Evolutionary conservation across 2,888 invertebrate genomes (phyloP), one percentile per base, ranked within the genome.

Genomic region (Epinotia nisella): DNA sequence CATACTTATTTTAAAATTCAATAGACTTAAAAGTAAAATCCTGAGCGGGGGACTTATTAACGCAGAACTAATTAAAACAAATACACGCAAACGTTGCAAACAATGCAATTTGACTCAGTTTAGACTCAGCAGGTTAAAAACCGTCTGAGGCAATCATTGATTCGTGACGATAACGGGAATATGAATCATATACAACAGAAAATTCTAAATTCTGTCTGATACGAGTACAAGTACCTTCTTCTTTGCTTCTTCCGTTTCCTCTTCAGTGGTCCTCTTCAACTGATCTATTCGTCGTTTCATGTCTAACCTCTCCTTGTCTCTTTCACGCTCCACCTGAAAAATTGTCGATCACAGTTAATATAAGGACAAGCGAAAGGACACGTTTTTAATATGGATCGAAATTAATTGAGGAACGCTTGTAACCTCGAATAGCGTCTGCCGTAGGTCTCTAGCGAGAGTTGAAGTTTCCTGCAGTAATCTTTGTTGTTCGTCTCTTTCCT

Each of bases 401-500:
- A 65, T 19, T 9, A 41, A n/a, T 2, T 55, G 1, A 9, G 21
- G 11, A 11, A 1, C 17, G 11, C 19, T 17, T 19, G 9, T 75
- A 83, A 95, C 95, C 94, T 97, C 98, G 82, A 97, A 97, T 45
- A 98, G 94, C 0, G 98, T 98, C 88, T 98, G 98, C 15, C 98
- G 94, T 62, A 98, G 91, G 87, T 98, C 98, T 75, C 98, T 94
- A 0, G 98, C 98, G 74, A 98, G 94, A 0, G 98, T 98, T 53
- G 98, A 97, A 0, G 98, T 98, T 91, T 98, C 98, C 85, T 98
- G 97, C 41, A 98, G 90, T 53, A 98, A 89, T n/a, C 98, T 94
- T 79, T 98, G 98, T 82, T 98, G 98, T 82, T 98, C 98, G 86
- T 98, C 98, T 24, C 98, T 94, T 88, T 98, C 98, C 85, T 98